phyloP scores from a whole-genome alignment of 2,888 invertebrate species.

The Lasioglossum vierecki region DNA sequence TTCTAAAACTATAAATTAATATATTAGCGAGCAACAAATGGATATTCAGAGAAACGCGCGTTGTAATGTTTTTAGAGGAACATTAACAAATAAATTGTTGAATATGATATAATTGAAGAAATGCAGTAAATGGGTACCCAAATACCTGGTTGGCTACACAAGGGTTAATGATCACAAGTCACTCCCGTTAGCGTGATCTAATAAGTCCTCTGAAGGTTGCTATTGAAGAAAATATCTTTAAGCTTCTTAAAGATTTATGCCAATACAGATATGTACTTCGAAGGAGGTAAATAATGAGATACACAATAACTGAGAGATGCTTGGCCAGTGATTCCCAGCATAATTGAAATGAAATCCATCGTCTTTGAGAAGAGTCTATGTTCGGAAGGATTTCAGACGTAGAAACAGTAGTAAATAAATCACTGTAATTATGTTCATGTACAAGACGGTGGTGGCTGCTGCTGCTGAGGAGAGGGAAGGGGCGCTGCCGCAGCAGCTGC shows the following conservation, averaged over 20 bases:
- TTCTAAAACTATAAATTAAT: too few relatives aligned
- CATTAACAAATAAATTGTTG: too few relatives aligned
- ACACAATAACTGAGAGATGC: not conserved
- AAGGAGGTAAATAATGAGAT: not conserved
- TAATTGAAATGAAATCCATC: slow-evolving; percentile 9
- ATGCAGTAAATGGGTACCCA: too few relatives aligned
- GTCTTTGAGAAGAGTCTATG: not conserved
- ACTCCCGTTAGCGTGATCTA: not conserved
- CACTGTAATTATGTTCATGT: slow-evolving; percentile 69
- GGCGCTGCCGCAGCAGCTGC: slow-evolving; percentile 79
- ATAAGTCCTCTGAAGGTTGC: not conserved
- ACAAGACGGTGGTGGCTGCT: slow-evolving; percentile 81
- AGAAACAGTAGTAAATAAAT: slow-evolving; percentile 38
- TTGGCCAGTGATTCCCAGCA: not conserved
- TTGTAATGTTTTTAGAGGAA: too few relatives aligned
- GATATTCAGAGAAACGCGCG: too few relatives aligned
- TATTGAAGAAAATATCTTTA: not conserved
- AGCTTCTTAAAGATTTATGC: not conserved
- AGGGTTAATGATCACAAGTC: not conserved
- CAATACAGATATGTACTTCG: not conserved
- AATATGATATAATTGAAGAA: too few relatives aligned
- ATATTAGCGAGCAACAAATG: too few relatives aligned
- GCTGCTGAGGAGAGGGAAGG: slow-evolving; percentile 83
- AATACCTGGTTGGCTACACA: too few relatives aligned
- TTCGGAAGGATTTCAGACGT: not conserved